These are phyloP conservation scores for Megalonaias nervosa DNA, from an alignment of 1,140 invertebrate genomes.

Conservation along the genomic window DNA sequence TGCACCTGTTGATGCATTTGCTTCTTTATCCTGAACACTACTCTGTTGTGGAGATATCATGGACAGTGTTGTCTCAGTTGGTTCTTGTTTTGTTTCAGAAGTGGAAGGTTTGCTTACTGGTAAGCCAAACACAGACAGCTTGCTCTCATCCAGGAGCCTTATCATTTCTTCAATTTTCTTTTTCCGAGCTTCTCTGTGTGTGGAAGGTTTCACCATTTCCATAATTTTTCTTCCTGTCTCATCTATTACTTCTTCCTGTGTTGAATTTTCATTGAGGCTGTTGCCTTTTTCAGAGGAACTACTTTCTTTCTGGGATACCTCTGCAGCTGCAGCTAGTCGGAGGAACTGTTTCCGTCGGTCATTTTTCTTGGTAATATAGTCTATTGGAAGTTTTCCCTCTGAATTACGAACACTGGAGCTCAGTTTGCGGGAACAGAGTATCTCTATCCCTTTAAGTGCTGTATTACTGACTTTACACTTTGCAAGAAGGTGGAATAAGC, in stretches of 20 bases:
- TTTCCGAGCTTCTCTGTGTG: conserved; percentile 25
- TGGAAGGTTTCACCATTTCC: conserved; percentile 16
- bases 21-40: not conserved
- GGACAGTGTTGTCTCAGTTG: not conserved
- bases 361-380: conserved; percentile 52
- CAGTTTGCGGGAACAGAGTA: conserved; percentile 46
- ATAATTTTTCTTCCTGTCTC: conserved; percentile 1
- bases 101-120: conserved; percentile 40
- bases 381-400: conserved; percentile 48
- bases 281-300: not conserved
- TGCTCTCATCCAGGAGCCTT: not conserved
- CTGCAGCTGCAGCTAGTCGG: conserved; percentile 26
- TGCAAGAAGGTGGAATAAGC: conserved; percentile 55
- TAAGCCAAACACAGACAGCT: not conserved
- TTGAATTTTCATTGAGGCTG: conserved; percentile 13
- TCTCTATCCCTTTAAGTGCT: conserved; percentile 51
- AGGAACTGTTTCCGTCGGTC: conserved; percentile 55
- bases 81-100: conserved; percentile 20
- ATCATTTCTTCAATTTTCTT: conserved; percentile 43
- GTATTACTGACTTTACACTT: conserved; percentile 47
- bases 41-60: not conserved
- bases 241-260: conserved; percentile 14
- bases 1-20: not conserved
- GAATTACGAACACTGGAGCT: conserved; percentile 44
- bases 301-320: not conserved